Evolutionary conservation across 2,888 invertebrate species (phyloP), one percentile per base, ranked within the genome.

Genomic region (Tetragnatha montana): DNA sequence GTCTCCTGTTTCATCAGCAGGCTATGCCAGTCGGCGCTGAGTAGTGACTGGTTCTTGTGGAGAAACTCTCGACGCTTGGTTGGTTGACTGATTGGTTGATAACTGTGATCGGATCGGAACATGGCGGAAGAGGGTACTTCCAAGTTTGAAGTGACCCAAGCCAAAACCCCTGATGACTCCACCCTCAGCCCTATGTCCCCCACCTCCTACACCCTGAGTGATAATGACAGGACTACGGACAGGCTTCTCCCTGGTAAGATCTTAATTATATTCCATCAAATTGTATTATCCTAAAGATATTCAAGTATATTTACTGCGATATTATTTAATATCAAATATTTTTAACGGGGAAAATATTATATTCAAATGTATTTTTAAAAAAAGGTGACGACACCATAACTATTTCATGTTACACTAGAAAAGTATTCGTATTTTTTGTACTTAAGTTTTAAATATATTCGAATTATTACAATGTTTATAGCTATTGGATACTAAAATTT

Each of bases 121-220:
- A 86, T 89, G 89, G 81, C 85, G 3, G 89, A 89, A 78, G 78
- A 81, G 76, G 81, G 81, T 12, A 76, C 81, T 81, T 82, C 92
- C 74, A 93, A 93, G 88, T 92, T 93, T 51, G 93, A 93, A 92
- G 92, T 93, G 83, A 92, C 92, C 70, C 91, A 93, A 68, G 92
- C 88, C 19, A 87, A 90, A 75, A 87, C 90, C 22, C 90, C 90
- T 8, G 90, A 90, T 84, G 87, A 90, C 35, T 90, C 90, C 7
- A 87, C 86, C 0, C 60, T 86, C 12, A 90, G 90, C 75, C 90
- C 90, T 71, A 90, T 86, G 85, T 90, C 90, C 12, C 90, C 90
- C n/a, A 90, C 90, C 10, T 90, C 90, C 12, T 90, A 87, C 35
- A 90, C 80, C 68, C 19, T 90, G 22, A 90, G 90, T 91, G 91